These are phyloP conservation scores for Escarpia spicata DNA, from an alignment of 2,888 invertebrate genomes.

Conservation along the genomic window DNA sequence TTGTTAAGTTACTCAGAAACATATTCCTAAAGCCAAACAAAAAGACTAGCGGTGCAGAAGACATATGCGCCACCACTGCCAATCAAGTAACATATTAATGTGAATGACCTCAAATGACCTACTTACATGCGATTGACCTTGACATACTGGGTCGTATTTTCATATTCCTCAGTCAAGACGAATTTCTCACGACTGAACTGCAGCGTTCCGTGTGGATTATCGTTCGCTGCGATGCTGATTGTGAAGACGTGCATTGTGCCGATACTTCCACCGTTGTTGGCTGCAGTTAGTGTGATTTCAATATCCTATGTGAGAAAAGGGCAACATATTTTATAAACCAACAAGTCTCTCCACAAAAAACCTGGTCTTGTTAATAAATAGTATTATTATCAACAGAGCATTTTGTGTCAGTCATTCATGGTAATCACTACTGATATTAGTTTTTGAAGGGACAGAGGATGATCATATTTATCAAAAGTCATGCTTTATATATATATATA, in stretches of 20 bases:
- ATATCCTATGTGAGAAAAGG: constrained; percentile 48
- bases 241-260: constrained; percentile 45
- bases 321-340: background rate
- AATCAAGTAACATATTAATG: background rate
- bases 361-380: background rate
- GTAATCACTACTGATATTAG: too few species aligned
- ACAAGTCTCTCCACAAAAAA: background rate
- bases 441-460: too few species aligned
- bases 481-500: too few species aligned
- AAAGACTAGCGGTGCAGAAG: background rate
- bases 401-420: too few species aligned
- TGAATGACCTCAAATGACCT: background rate
- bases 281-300: constrained; percentile 47
- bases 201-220: constrained; percentile 60
- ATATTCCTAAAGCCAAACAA: too few species aligned
- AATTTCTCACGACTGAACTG: constrained; percentile 43
- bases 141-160: constrained; percentile 48
- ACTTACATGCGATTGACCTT: constrained; percentile 53
- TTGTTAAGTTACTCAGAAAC: too few species aligned
- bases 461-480: too few species aligned
- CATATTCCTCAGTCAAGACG: background rate
- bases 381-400: background rate
- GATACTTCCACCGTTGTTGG: constrained; percentile 56
- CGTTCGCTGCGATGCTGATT: constrained; percentile 57
- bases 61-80: background rate